A percentile compares a stretch with the other conserved stretches of the same genome.
phyloP scores from a whole-genome alignment of 1,140 invertebrate genomes.

The Drosophila melanogaster region DNA sequence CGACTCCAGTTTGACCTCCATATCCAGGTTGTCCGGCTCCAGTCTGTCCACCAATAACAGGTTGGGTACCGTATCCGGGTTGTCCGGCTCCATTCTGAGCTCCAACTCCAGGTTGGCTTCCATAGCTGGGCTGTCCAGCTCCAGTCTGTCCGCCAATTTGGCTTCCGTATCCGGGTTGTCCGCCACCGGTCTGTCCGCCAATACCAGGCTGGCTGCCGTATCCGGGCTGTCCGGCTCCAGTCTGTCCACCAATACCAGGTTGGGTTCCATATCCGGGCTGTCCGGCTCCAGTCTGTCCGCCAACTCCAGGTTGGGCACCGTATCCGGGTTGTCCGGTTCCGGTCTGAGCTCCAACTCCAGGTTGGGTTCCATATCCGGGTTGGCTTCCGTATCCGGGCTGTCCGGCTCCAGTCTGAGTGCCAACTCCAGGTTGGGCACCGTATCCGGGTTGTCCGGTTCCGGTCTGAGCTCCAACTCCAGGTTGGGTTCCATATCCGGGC shows the following conservation, averaged over 20 bases:
- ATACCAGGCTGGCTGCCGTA: conserved; percentile 2
- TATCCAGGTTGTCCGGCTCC: conserved; percentile 19
- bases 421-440: conserved; percentile 7
- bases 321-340: no score
- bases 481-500: conserved; percentile 9
- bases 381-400: no score
- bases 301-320: no score
- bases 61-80: neutral
- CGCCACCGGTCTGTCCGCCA: neutral
- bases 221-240: conserved; percentile 13
- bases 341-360: conserved; percentile 2
- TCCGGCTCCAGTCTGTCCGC: neutral
- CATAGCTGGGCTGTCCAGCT: conserved; percentile 12
- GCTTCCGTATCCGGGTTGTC: conserved; percentile 8
- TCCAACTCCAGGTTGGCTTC: conserved; percentile 5
- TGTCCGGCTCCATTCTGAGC: conserved; percentile 16
- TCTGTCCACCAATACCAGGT: neutral
- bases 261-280: neutral
- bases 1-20: neutral
- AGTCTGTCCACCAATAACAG: conserved; percentile 7
- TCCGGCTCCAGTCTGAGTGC: neutral
- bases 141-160: conserved; percentile 23
- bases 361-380: neutral
- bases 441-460: conserved; percentile 8
- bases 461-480: conserved; percentile 1